Conservation (phyloP, 2,113 vertebrate genomes). For the Nesogale talazaci region DNA sequence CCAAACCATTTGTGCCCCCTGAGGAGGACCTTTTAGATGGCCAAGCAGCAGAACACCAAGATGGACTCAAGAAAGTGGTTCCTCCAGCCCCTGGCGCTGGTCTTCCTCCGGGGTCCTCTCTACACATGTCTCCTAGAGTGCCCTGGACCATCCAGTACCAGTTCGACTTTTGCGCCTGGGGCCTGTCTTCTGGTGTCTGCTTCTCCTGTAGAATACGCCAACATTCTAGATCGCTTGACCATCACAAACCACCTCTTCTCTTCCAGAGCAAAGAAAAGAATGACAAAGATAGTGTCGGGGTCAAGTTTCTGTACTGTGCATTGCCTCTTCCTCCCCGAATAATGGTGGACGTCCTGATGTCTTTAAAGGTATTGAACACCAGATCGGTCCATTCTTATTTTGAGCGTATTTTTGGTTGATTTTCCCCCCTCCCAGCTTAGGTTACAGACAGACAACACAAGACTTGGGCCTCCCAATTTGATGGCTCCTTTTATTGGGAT, state of each 20-base stretch:
- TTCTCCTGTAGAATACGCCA: slow-evolving; percentile 26
- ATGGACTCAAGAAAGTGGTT: background rate
- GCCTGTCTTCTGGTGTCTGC: slow-evolving; percentile 4
- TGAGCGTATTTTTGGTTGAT: background rate
- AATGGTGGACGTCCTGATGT: background rate
- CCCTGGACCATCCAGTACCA: background rate
- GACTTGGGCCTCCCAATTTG: background rate
- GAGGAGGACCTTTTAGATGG: background rate
- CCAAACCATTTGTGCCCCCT: background rate
- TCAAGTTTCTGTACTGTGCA: slow-evolving; percentile 4
- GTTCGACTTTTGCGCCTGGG: background rate
- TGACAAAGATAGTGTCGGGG: slow-evolving; percentile 30
- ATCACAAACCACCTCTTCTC: slow-evolving; percentile 50
- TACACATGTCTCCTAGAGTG: background rate
- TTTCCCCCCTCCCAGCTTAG: background rate
- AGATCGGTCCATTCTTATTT: slow-evolving; percentile 20
- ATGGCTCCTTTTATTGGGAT: slow-evolving; percentile 34
- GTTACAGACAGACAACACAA: background rate
- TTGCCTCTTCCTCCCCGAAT: background rate
- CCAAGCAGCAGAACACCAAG: background rate
- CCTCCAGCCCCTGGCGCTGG: too few species aligned
- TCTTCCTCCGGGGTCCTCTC: too few species aligned
- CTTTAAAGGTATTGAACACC: slow-evolving; percentile 32
- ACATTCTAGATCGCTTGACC: slow-evolving; percentile 69
- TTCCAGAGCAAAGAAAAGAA: slow-evolving; percentile 54